Conservation (phyloP, 30 jellyfish, hydroid and myxozoan genomes). For the Hydractinia echinata region DNA sequence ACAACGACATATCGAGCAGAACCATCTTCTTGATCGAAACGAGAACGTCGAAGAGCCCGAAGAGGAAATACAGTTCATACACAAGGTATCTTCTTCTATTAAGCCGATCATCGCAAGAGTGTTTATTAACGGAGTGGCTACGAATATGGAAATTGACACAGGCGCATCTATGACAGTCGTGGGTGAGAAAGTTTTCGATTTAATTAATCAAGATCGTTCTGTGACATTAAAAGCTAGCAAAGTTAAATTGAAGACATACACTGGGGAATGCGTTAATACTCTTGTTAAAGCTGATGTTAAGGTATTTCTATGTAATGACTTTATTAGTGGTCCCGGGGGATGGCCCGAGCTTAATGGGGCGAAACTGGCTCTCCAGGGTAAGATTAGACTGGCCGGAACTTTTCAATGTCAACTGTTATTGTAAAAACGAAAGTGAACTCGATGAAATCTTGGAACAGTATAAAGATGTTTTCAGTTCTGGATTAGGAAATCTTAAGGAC, state of each 20-base stretch:
- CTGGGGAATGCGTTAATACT: slow-evolving; percentile 31
- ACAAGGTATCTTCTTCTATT: background rate
- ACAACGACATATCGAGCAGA: slow-evolving; percentile 5
- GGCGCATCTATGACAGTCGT: too few species aligned
- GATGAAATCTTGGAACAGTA: slow-evolving; percentile 28
- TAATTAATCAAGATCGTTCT: background rate
- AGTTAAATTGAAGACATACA: slow-evolving; percentile 30
- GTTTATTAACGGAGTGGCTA: slow-evolving; percentile 20
- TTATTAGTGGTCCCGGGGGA: slow-evolving; percentile 28
- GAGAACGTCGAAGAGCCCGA: slow-evolving; percentile 1
- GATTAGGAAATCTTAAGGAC: slow-evolving; percentile 30
- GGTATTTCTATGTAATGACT: background rate
- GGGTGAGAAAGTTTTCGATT: background rate
- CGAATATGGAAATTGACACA: slow-evolving; percentile 36
- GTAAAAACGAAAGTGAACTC: background rate
- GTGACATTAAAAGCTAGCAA: slow-evolving; percentile 5
- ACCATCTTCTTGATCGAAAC: background rate
- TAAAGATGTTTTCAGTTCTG: slow-evolving; percentile 31
- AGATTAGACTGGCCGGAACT: slow-evolving; percentile 28
- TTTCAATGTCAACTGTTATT: slow-evolving; percentile 26
- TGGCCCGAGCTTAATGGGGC: slow-evolving; percentile 35
- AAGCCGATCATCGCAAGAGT: slow-evolving; percentile 16
- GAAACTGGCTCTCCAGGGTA: slow-evolving; percentile 32
- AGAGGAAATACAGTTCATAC: background rate
- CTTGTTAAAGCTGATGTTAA: slow-evolving; percentile 17